phyloP scores from a whole-genome alignment of 1,140 invertebrate species.

The Trichonephila clavipes region DNA sequence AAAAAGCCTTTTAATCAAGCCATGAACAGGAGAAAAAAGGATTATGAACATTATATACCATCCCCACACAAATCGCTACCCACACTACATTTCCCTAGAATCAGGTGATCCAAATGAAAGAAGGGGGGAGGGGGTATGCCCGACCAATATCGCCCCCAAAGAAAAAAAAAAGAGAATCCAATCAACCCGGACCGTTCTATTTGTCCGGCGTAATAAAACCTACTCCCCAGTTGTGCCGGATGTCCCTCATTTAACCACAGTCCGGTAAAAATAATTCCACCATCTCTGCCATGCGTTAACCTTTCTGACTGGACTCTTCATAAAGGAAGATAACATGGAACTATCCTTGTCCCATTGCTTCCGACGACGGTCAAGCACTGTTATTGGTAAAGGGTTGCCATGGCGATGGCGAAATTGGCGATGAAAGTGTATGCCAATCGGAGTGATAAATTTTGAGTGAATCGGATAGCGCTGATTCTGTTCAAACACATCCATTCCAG shows the following conservation, averaged over 20 bases:
- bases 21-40: background rate
- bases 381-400: slow-evolving; percentile 14
- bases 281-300: background rate
- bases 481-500: background rate
- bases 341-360: slow-evolving; percentile 25
- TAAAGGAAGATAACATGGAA: slow-evolving; percentile 38
- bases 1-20: background rate
- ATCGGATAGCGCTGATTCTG: background rate
- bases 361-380: background rate
- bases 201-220: slow-evolving; percentile 27
- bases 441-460: background rate
- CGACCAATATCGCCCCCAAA: background rate
- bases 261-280: slow-evolving; percentile 30
- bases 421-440: background rate
- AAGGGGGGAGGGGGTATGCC: background rate
- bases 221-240: background rate
- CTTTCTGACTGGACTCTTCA: slow-evolving; percentile 14
- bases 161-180: background rate
- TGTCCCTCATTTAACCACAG: background rate
- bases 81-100: background rate
- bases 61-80: background rate
- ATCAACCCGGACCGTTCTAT: slow-evolving; percentile 7
- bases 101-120: background rate
- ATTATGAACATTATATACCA: background rate
- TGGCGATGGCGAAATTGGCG: slow-evolving; percentile 2